Percentiles rank a stretch among this genome's conserved stretches.
Evolutionary conservation across 1,140 invertebrate genomes (phyloP).

Genomic region (Teleogryllus occipitalis): DNA sequence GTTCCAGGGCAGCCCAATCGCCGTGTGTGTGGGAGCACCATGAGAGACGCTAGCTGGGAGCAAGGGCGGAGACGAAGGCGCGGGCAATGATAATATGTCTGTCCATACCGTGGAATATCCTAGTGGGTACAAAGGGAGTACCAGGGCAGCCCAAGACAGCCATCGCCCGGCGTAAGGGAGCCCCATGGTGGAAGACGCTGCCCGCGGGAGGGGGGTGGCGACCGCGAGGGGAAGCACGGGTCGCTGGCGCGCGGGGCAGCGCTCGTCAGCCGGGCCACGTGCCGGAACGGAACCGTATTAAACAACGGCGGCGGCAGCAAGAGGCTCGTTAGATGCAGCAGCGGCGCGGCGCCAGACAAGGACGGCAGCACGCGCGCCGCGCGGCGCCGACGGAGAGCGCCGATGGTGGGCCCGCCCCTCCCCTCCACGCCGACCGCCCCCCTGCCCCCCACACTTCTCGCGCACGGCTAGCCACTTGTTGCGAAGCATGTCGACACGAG

Average conservation of each 20-base stretch:
- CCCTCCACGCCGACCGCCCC: constrained; percentile 13
- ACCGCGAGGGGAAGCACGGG: not conserved
- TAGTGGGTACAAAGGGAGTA: no score
- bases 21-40: no score
- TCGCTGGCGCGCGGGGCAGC: not conserved
- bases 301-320: not conserved
- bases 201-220: no score
- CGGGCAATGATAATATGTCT: no score
- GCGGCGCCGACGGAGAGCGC: not conserved
- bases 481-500: constrained; percentile 41
- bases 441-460: constrained; percentile 32
- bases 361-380: not conserved
- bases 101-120: no score
- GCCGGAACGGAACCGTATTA: constrained; percentile 14
- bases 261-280: not conserved
- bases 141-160: no score
- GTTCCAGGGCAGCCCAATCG: no score
- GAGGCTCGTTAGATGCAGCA: constrained; percentile 14
- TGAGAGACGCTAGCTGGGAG: no score
- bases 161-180: no score
- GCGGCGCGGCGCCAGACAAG: not conserved
- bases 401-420: no score
- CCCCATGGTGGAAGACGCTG: no score
- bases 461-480: constrained; percentile 41
- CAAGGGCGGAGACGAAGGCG: no score